Evolutionary conservation across 2,888 invertebrate genomes (phyloP).

Genomic region (Mesorhabditis spiculigera): DNA sequence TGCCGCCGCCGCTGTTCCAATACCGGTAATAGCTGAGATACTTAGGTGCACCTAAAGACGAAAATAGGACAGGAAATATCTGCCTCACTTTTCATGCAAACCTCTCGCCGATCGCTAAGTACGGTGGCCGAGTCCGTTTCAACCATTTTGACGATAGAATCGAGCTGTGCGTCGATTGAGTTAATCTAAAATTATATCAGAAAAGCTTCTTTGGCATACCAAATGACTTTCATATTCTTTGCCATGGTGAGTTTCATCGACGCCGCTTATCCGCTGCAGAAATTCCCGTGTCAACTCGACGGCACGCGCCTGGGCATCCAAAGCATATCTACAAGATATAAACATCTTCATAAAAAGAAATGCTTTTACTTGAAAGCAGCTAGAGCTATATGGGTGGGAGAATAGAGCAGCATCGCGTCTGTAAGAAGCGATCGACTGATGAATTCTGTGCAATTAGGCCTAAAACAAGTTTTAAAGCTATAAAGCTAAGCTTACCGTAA

Average conservation of each 20-base stretch:
- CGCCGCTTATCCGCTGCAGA: slow-evolving; percentile 38
- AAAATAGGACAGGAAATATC: slow-evolving; percentile 1
- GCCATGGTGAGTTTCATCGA: slow-evolving; percentile 22
- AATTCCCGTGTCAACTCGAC: slow-evolving; percentile 45
- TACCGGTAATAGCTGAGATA: not conserved
- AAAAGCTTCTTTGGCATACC: not conserved
- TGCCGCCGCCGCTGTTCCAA: not conserved
- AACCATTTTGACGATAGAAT: not conserved
- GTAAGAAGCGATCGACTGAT: slow-evolving; percentile 70
- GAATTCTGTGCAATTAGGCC: not conserved
- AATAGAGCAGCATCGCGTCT: slow-evolving; percentile 83
- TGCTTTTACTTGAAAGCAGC: slow-evolving; percentile 46
- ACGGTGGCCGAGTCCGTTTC: not conserved
- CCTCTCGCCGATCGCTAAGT: not conserved
- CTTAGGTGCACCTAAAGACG: not conserved
- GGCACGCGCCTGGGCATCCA: slow-evolving; percentile 31
- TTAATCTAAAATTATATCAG: not conserved
- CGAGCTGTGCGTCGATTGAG: not conserved
- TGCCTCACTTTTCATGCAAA: not conserved
- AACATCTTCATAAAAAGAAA: not conserved
- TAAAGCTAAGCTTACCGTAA: slow-evolving; percentile 29
- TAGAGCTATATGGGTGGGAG: slow-evolving; percentile 76
- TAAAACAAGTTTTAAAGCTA: not conserved
- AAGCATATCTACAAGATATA: slow-evolving; percentile 2
- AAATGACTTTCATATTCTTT: not conserved